A percentile compares a stretch with the other conserved stretches of the same genome.
These are phyloP conservation scores for Dermolepida albohirtum DNA, from an alignment of 2,888 invertebrate species.

Conservation along the genomic window DNA sequence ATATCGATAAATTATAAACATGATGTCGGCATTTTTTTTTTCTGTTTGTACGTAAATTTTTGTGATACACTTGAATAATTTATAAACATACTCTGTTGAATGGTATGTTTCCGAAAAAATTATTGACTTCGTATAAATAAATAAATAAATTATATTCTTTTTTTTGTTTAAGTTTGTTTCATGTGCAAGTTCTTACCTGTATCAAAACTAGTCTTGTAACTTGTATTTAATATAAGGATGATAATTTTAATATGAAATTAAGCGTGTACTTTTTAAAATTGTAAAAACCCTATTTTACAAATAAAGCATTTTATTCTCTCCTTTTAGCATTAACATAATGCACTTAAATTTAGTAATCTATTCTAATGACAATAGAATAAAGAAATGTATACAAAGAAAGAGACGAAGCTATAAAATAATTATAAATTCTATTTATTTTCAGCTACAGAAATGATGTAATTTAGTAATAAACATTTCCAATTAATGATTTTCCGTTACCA, in stretches of 20 bases:
- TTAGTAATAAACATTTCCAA: too few species aligned
- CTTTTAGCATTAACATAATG: too few species aligned
- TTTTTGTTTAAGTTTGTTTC: background rate
- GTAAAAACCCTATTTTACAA: too few species aligned
- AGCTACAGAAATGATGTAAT: too few species aligned
- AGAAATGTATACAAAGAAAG: too few species aligned
- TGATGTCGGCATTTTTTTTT: constrained; percentile 4
- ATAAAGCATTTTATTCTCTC: too few species aligned
- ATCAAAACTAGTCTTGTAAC: background rate
- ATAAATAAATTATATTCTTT: background rate
- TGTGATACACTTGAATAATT: constrained; percentile 12
- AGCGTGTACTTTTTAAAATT: background rate
- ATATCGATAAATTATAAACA: constrained; percentile 32
- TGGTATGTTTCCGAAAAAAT: constrained; percentile 11
- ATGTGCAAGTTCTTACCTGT: background rate
- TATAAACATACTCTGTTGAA: constrained; percentile 10
- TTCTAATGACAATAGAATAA: too few species aligned
- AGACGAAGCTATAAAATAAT: too few species aligned
- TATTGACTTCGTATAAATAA: constrained; percentile 12
- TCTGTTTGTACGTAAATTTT: constrained; percentile 9
- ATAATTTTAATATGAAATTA: background rate
- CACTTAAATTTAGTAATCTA: too few species aligned
- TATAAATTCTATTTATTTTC: too few species aligned
- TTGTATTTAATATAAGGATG: constrained; percentile 6
- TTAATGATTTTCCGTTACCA: too few species aligned